A percentile compares a stretch with the other conserved stretches of the same genome.
Evolutionary conservation across 1,140 invertebrate species (phyloP).

Genomic region (Zaprionus vittiger): DNA sequence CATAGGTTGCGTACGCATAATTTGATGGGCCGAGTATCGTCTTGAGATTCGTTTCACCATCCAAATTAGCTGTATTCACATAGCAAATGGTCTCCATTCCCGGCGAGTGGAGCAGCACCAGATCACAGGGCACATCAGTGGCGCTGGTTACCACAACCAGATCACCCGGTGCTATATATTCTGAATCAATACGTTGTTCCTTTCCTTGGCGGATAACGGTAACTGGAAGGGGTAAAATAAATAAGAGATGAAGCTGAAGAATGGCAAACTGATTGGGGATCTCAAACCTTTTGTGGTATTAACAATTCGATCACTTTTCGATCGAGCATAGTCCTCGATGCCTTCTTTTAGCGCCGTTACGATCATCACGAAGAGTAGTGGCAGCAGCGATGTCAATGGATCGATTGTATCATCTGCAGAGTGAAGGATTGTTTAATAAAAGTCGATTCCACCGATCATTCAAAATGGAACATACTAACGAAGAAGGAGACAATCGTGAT

Average conservation of each 20-base stretch:
- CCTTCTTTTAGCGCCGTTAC: constrained; percentile 92
- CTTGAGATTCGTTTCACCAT: constrained; percentile 99
- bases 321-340: constrained; percentile 92
- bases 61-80: constrained; percentile 98
- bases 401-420: constrained; percentile 89
- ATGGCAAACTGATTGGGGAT: neutral
- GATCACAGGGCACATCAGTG: constrained; percentile 91
- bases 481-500: constrained; percentile 87
- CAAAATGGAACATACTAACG: constrained; percentile 85
- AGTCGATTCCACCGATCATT: neutral
- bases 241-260: neutral
- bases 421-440: constrained; percentile 26
- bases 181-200: constrained; percentile 85
- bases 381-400: constrained; percentile 90
- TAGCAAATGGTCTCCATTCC: constrained; percentile 97
- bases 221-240: constrained; percentile 71
- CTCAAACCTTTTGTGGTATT: constrained; percentile 87
- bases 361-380: constrained; percentile 90
- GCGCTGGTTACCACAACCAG: constrained; percentile 89
- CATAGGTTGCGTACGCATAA: constrained; percentile 73
- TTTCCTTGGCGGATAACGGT: constrained; percentile 87
- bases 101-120: constrained; percentile 90
- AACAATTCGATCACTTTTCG: constrained; percentile 89
- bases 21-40: constrained; percentile 87
- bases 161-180: constrained; percentile 89